phyloP scores from a whole-genome alignment of 92 coral and sea anemone genomes.

The Scolanthus callimorphus region DNA sequence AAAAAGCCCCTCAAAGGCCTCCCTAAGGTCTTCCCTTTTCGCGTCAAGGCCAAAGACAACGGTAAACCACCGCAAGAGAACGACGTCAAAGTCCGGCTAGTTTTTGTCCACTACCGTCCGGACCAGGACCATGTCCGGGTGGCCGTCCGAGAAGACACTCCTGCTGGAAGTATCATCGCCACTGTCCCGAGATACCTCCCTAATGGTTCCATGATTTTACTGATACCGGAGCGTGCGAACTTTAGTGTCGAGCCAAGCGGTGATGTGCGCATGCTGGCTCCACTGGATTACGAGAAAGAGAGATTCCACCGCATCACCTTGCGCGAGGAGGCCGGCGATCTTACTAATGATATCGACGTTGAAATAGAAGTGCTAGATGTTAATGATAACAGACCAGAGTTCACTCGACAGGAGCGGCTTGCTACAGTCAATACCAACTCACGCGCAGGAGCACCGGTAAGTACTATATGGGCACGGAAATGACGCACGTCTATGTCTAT shows the following conservation, averaged over 20 bases:
- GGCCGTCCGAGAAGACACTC: slow-evolving; percentile 65
- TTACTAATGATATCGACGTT: slow-evolving; percentile 65
- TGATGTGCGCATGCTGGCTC: slow-evolving; percentile 32
- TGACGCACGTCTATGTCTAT: no score
- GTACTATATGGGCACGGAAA: no score
- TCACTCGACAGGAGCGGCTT: slow-evolving; percentile 35
- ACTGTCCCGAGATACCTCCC: slow-evolving; percentile 80
- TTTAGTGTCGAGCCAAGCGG: slow-evolving; percentile 69
- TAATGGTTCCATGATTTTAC: slow-evolving; percentile 71
- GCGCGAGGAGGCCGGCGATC: slow-evolving; percentile 43
- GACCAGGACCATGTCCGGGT: slow-evolving; percentile 91
- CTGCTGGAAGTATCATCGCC: slow-evolving; percentile 63
- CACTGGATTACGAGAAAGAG: slow-evolving; percentile 71
- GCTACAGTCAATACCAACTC: slow-evolving; percentile 79
- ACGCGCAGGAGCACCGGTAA: slow-evolving; percentile 74
- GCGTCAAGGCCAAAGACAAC: slow-evolving; percentile 53
- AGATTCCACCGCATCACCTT: slow-evolving; percentile 72
- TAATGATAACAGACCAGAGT: slow-evolving; percentile 79
- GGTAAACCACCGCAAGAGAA: slow-evolving; percentile 71
- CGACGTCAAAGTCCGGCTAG: slow-evolving; percentile 48
- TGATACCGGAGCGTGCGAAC: slow-evolving; percentile 64
- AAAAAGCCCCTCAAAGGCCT: slow-evolving; percentile 51
- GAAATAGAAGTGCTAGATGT: slow-evolving; percentile 84
- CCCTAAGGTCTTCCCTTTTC: slow-evolving; percentile 41
- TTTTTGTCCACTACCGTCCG: slow-evolving; percentile 71